A percentile compares a stretch with the other conserved stretches of the same genome.
phyloP scores from a whole-genome alignment of 2,113 vertebrate species.

The Dicrurus megarhynchus region DNA sequence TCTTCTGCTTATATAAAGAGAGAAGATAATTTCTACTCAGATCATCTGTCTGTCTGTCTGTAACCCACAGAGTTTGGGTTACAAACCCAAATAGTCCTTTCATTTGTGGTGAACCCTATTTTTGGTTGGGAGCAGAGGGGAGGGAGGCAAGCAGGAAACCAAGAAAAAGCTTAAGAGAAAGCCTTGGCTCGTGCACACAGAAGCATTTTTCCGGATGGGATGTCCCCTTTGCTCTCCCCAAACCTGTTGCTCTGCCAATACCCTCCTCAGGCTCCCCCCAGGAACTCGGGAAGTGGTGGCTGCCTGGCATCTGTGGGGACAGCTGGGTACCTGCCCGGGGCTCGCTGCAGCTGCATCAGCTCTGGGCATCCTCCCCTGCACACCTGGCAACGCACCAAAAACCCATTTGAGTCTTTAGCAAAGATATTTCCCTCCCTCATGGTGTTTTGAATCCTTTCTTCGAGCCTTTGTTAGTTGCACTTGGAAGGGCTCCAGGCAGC shows the following conservation, averaged over 20 bases:
- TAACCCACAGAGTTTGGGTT: neutral
- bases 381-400: constrained; percentile 18
- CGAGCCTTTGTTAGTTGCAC: constrained; percentile 49
- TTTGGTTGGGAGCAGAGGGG: neutral
- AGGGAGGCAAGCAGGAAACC: neutral
- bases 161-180: neutral
- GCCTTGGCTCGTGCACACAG: fast-evolving
- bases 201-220: neutral
- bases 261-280: neutral
- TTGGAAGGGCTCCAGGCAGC: constrained; percentile 63
- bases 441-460: constrained; percentile 42
- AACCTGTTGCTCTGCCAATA: neutral
- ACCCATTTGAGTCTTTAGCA: constrained; percentile 9
- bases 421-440: neutral
- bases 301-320: neutral
- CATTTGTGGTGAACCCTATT: neutral
- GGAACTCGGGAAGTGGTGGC: fast-evolving
- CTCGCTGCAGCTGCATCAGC: fast-evolving
- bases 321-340: neutral
- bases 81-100: neutral
- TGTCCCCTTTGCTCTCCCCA: neutral
- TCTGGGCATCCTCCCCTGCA: neutral
- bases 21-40: neutral
- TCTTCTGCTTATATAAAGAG: neutral
- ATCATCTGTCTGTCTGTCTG: neutral